These are phyloP conservation scores for Holotrichia oblita DNA, from an alignment of 1,140 invertebrate species.

Conservation along the genomic window DNA sequence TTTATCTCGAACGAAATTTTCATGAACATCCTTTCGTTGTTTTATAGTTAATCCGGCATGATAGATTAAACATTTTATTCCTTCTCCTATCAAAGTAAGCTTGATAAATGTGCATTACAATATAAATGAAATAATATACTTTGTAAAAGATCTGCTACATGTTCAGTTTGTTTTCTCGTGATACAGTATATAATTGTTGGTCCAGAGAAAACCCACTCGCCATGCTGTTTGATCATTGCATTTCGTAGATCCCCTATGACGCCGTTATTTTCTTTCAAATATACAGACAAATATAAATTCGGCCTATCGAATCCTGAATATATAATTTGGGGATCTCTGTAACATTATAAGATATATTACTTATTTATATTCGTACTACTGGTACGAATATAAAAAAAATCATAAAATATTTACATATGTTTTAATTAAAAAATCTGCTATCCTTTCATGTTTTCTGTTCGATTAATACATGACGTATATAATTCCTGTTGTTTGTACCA, in stretches of 20 bases:
- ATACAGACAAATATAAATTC: slow-evolving; percentile 76
- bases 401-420: too few relatives aligned
- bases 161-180: slow-evolving; percentile 73
- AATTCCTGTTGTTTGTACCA: too few relatives aligned
- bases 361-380: too few relatives aligned
- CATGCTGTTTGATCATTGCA: slow-evolving; percentile 63
- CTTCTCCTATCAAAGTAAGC: slow-evolving; percentile 57
- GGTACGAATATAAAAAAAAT: too few relatives aligned
- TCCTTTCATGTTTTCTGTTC: too few relatives aligned
- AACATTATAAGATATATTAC: slow-evolving; percentile 55
- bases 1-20: slow-evolving; percentile 71
- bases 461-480: too few relatives aligned
- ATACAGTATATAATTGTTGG: slow-evolving; percentile 79
- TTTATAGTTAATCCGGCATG: slow-evolving; percentile 68
- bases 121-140: slow-evolving; percentile 50
- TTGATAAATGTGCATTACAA: slow-evolving; percentile 41
- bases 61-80: slow-evolving; percentile 66
- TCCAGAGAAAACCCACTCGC: slow-evolving; percentile 59
- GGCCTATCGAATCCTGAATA: slow-evolving; percentile 76
- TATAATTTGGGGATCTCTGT: slow-evolving; percentile 65
- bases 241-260: slow-evolving; percentile 52
- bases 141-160: slow-evolving; percentile 65
- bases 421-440: too few relatives aligned
- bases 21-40: slow-evolving; percentile 66
- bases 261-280: slow-evolving; percentile 54